phyloP scores from a whole-genome alignment of 1,140 invertebrate species.

The Acromyrmex charruanus region DNA sequence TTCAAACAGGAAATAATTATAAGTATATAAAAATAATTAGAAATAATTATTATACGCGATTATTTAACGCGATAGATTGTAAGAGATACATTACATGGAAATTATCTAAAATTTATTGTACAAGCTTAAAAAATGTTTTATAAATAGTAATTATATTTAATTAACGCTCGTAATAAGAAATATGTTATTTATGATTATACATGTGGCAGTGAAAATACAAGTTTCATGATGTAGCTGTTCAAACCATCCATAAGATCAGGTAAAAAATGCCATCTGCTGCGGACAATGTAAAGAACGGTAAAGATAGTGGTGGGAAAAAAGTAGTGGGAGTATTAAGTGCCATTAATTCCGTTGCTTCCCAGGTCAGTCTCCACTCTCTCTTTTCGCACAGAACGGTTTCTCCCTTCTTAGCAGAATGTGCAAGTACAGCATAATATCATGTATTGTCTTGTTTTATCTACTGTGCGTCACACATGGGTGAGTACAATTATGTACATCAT shows the following conservation, averaged over 20 bases:
- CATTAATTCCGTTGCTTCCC: background rate
- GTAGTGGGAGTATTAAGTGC: slow-evolving; percentile 34
- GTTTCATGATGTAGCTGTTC: background rate
- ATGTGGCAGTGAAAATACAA: slow-evolving; percentile 1
- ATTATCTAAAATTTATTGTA: slow-evolving; percentile 23
- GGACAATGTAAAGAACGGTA: background rate
- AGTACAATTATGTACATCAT: background rate
- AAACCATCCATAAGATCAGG: background rate
- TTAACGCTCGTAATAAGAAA: background rate
- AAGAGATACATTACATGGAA: background rate
- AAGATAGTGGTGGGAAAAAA: slow-evolving; percentile 11
- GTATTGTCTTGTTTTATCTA: slow-evolving; percentile 29
- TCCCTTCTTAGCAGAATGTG: background rate
- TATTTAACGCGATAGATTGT: background rate
- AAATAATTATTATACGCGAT: slow-evolving; percentile 13
- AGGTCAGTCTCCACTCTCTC: background rate
- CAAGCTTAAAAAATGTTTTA: slow-evolving; percentile 20
- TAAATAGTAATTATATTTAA: background rate
- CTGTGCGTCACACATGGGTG: slow-evolving; percentile 5
- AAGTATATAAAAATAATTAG: background rate
- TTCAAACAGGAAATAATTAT: background rate
- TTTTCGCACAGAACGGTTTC: background rate
- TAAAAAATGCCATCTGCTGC: slow-evolving; percentile 24
- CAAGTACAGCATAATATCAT: slow-evolving; percentile 2
- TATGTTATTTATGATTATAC: background rate